phyloP scores from a whole-genome alignment of 2,113 vertebrate genomes.

The Physeter macrocephalus region DNA sequence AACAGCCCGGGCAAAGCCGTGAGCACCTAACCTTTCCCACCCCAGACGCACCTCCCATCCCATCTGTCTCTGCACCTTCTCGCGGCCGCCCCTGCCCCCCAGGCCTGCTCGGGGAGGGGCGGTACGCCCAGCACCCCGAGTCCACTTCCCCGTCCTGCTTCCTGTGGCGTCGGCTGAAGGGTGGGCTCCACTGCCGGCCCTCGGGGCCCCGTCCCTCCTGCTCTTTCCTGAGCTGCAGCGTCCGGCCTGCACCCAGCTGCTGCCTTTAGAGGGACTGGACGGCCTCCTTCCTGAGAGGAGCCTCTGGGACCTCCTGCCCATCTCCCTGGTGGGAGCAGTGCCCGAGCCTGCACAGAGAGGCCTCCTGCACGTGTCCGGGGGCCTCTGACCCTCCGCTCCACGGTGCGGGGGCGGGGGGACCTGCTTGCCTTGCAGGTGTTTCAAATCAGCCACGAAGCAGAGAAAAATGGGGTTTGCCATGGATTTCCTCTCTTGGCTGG shows the following conservation, averaged over 20 bases:
- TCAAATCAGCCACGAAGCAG: not conserved
- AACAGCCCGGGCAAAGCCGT: fast-evolving
- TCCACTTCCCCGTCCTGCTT: fast-evolving
- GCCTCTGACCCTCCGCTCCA: too few species aligned
- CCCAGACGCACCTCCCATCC: not conserved
- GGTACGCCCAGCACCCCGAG: too few species aligned
- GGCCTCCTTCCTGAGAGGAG: not conserved
- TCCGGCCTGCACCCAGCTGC: not conserved
- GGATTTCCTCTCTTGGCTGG: not conserved
- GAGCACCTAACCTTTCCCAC: fast-evolving
- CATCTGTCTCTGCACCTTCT: fast-evolving
- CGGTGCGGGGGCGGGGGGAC: fast-evolving
- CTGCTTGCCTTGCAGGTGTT: not conserved
- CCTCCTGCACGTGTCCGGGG: fast-evolving
- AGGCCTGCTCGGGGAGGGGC: not conserved
- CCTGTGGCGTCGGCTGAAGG: fast-evolving
- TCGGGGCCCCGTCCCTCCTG: fast-evolving
- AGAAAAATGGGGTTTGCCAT: not conserved
- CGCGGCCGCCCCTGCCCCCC: fast-evolving
- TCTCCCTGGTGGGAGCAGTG: fast-evolving
- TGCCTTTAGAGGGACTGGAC: not conserved
- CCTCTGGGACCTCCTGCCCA: not conserved
- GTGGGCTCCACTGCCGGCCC: fast-evolving
- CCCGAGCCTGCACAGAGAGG: not conserved
- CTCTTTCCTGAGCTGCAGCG: fast-evolving